These are phyloP conservation scores for Scyliorhinus canicula DNA, from an alignment of 2,797 vertebrate species.

Conservation along the genomic window DNA sequence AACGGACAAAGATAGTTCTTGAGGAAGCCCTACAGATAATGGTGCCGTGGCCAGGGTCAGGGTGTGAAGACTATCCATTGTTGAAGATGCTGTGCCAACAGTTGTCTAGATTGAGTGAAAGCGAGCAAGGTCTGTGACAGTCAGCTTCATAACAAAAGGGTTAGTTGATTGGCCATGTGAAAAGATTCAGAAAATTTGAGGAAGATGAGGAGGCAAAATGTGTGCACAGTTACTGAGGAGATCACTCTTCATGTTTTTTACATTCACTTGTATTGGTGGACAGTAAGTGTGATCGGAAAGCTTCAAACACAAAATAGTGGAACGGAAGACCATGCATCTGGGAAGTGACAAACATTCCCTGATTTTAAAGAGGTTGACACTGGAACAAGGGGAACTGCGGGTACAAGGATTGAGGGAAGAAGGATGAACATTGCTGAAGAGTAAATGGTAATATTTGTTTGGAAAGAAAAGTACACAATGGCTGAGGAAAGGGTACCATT, in stretches of 20 bases:
- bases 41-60: too few relatives aligned
- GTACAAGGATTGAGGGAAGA: background rate
- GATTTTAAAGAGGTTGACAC: background rate
- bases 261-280: background rate
- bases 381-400: background rate
- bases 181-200: background rate
- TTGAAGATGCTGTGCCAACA: background rate
- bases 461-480: background rate
- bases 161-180: background rate
- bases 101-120: background rate
- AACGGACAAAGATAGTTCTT: background rate
- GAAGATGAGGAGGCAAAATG: background rate
- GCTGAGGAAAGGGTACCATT: background rate
- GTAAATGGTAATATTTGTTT: background rate
- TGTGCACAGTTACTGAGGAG: background rate
- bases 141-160: background rate
- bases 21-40: background rate
- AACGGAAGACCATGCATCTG: background rate
- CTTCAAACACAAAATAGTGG: background rate
- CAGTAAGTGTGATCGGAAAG: background rate
- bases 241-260: background rate
- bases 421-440: background rate
- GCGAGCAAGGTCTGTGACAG: background rate
- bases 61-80: background rate
- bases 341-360: background rate